Evolutionary conservation across 2,113 vertebrate genomes (phyloP).

Genomic region (Pholis gunnellus): DNA sequence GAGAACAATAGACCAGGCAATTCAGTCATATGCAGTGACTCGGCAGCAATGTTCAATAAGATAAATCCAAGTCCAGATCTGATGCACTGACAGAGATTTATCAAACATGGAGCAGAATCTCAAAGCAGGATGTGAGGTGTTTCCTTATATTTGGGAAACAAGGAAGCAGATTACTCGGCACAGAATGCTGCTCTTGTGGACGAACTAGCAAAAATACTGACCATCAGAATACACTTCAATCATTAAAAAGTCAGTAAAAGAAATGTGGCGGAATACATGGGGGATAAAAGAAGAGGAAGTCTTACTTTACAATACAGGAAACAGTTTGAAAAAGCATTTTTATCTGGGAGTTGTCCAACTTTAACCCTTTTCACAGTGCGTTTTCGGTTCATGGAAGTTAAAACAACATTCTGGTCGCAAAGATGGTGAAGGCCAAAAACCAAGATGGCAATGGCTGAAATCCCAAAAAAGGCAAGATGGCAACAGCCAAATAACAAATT

Average conservation of each 20-base stretch:
- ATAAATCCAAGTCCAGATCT: not conserved
- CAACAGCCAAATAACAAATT: not conserved
- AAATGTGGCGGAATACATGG: too few relatives aligned
- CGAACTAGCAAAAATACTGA: not conserved
- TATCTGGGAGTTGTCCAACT: not conserved
- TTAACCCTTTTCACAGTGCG: not conserved
- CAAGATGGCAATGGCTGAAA: too few relatives aligned
- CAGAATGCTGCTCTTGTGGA: too few relatives aligned
- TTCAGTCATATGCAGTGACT: not conserved
- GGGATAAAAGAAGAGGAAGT: not conserved
- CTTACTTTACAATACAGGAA: too few relatives aligned
- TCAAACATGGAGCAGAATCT: too few relatives aligned
- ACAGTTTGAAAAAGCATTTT: not conserved
- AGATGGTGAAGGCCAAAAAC: not conserved
- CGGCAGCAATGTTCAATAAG: not conserved
- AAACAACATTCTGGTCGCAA: not conserved
- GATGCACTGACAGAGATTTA: too few relatives aligned
- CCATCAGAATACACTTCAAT: not conserved
- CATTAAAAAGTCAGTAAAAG: too few relatives aligned
- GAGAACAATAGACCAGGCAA: not conserved
- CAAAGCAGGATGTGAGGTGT: not conserved
- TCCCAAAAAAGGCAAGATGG: not conserved
- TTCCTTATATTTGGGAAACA: not conserved
- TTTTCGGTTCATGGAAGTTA: not conserved
- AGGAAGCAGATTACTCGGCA: not conserved